Base-by-base conservation (phyloP, 2,113 vertebrate species). In the Geococcyx californianus region DNA sequence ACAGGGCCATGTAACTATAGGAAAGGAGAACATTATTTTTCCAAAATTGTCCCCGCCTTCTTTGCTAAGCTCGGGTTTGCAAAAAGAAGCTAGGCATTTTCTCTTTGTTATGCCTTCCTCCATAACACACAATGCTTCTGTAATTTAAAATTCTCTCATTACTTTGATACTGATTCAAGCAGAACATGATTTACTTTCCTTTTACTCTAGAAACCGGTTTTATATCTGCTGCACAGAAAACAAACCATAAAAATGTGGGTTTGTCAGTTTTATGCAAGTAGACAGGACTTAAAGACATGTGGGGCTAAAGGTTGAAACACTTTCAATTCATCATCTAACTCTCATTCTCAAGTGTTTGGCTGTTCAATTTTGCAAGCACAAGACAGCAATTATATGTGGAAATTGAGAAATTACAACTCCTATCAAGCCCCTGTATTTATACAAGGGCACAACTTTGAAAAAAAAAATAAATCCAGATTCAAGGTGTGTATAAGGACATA, bases 181-280 rank as follows among this genome's bases (percentile, higher is more conserved):
- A 76, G 54, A 87, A 87, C 54, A 79, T 0, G 1, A 79, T 69
- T 45, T 78, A 44, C 40, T 82, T 92, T 63, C 34, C 26, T 84
- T 82, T 87, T 51, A 8, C 81, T 81, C 49, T 86, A 54, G 64
- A 87, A 75, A 77, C 63, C 83, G 87, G 60, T 3, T 84, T 92
- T 90, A 80, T 64, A 69, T 78, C 80, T 87, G 70, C 70, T 82
- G 67, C 55, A 83, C 42, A 77, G 74, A 96, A 94, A 95, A 58
- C 51, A 96, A 95, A 87, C 70, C 62, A 78, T 87, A 69, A 87
- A 94, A 96, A 68, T 84, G 77, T 84, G 81, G 40, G 3, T 95
- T 89, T 95, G 81, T 87, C 87, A 91, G 69, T 87, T 95, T 93
- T 92, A 87, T 94, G 81, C 49, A 91, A 95, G 87, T 36, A 84